A percentile compares a stretch with the other conserved stretches of the same genome.
These are phyloP conservation scores for Tachypleus tridentatus DNA, from an alignment of 1,140 invertebrate species.

Conservation along the genomic window DNA sequence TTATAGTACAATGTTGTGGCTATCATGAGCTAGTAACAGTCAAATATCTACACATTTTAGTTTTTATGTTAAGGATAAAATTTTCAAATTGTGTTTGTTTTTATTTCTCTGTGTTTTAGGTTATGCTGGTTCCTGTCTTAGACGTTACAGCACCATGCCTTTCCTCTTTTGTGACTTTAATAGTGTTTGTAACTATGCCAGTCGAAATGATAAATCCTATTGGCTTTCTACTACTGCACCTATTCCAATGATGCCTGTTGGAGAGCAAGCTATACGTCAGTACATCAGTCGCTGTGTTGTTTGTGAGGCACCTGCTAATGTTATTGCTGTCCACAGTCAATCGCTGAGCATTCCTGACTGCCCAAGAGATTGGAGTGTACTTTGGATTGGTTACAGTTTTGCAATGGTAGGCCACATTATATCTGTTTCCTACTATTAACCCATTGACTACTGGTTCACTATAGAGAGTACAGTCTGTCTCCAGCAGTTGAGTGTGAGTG, in stretches of 20 bases:
- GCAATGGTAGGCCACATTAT: constrained; percentile 56
- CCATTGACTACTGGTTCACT: no score
- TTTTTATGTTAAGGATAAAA: no score
- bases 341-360: constrained; percentile 65
- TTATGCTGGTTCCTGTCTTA: constrained; percentile 67
- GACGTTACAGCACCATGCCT: constrained; percentile 92
- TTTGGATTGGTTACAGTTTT: constrained; percentile 86
- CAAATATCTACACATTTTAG: no score
- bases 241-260: constrained; percentile 81
- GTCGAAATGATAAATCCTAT: constrained; percentile 88
- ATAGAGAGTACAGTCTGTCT: no score
- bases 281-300: constrained; percentile 87
- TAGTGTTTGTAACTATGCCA: constrained; percentile 93
- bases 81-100: background rate
- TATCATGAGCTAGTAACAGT: no score
- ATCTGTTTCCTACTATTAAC: background rate
- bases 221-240: constrained; percentile 88
- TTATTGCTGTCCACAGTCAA: constrained; percentile 85
- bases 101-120: constrained; percentile 5
- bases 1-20: no score
- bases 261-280: constrained; percentile 60
- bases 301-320: constrained; percentile 73
- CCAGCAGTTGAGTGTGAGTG: no score
- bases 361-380: constrained; percentile 69
- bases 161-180: constrained; percentile 94